Conservation (phyloP, 2,888 invertebrate genomes). For the Bedellia somnulentella region DNA sequence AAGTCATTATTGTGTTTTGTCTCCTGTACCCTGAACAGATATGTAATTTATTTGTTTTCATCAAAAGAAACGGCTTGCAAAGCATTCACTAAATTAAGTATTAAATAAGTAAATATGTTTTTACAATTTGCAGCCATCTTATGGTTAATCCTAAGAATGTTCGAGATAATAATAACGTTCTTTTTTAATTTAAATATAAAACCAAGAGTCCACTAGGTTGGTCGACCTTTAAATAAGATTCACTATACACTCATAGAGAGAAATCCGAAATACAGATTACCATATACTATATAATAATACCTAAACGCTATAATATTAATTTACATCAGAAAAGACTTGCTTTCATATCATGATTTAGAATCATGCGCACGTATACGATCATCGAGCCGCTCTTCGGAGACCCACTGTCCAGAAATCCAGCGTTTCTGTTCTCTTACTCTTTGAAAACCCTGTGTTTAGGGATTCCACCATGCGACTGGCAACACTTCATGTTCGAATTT, state of each 20-base stretch:
- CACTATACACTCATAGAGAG: conserved; percentile 61
- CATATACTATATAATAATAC: conserved; percentile 57
- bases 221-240: conserved; percentile 59
- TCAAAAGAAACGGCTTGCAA: conserved; percentile 30
- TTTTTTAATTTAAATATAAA: conserved; percentile 47
- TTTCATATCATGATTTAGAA: conserved; percentile 50
- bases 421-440: conserved; percentile 25
- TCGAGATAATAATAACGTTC: conserved; percentile 35
- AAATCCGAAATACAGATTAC: conserved; percentile 59
- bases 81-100: conserved; percentile 44
- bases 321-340: conserved; percentile 52
- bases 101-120: conserved; percentile 44
- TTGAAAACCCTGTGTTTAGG: conserved; percentile 42
- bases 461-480: conserved; percentile 19
- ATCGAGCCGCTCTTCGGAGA: conserved; percentile 45
- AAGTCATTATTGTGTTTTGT: conserved; percentile 11
- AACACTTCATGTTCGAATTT: conserved; percentile 16
- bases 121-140: conserved; percentile 57
- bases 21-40: conserved; percentile 39
- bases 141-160: conserved; percentile 53
- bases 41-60: conserved; percentile 31
- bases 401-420: conserved; percentile 19
- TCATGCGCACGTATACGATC: conserved; percentile 58
- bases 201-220: conserved; percentile 58
- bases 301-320: conserved; percentile 40